Percentiles rank a stretch among this genome's conserved stretches.
Evolutionary conservation across 2,113 vertebrate species (phyloP).

Genomic region (Bufo bufo): DNA sequence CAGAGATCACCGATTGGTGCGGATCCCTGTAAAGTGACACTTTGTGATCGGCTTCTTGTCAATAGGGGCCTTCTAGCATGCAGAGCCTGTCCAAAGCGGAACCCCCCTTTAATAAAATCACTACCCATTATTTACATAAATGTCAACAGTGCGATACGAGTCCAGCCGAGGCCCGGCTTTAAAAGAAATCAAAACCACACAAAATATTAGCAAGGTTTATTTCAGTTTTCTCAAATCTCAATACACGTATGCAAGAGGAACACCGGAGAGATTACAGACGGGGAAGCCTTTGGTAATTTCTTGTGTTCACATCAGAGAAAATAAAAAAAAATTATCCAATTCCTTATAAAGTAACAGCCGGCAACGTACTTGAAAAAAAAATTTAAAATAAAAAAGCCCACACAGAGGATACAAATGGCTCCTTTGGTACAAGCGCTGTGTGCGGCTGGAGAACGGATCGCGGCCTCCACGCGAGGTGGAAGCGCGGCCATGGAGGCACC

Average conservation of each 20-base stretch:
- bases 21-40: too few species aligned
- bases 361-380: neutral
- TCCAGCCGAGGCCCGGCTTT: too few species aligned
- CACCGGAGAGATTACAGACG: neutral
- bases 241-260: neutral
- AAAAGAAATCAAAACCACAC: neutral
- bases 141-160: too few species aligned
- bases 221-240: slow-evolving; percentile 21
- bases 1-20: too few species aligned
- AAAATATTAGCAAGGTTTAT: slow-evolving; percentile 42
- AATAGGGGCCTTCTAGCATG: too few species aligned
- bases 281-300: slow-evolving; percentile 13
- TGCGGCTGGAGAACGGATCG: neutral
- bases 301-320: neutral
- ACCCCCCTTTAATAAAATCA: too few species aligned
- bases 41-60: too few species aligned
- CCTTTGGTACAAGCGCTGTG: slow-evolving; percentile 25
- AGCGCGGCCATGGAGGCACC: neutral
- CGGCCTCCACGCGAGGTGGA: neutral
- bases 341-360: slow-evolving; percentile 1
- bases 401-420: neutral
- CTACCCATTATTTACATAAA: too few species aligned
- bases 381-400: neutral
- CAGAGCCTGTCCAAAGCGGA: too few species aligned
- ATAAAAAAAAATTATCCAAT: neutral